phyloP scores from a whole-genome alignment of 2,797 vertebrate species.

The Amblyopsis hoosieri region DNA sequence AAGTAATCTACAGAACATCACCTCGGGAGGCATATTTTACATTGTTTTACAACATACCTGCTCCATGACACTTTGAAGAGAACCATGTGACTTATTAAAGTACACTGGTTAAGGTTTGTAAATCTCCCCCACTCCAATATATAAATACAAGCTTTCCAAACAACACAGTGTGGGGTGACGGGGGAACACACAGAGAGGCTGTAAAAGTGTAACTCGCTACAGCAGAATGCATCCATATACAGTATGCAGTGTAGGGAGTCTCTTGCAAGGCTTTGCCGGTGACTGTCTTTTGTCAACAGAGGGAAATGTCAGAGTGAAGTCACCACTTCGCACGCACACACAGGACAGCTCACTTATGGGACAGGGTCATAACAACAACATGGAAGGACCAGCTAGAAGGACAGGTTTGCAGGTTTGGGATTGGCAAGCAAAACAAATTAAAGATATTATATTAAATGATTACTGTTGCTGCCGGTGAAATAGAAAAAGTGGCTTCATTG shows the following conservation, averaged over 20 bases:
- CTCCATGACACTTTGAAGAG: background rate
- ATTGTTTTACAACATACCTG: slow-evolving; percentile 3
- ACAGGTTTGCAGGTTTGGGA: slow-evolving; percentile 13
- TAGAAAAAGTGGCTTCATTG: slow-evolving; percentile 10
- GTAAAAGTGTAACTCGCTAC: background rate
- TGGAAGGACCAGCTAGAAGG: slow-evolving; percentile 21
- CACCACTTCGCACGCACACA: slow-evolving; percentile 48
- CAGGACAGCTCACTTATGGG: slow-evolving; percentile 33
- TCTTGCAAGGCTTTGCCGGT: slow-evolving; percentile 33
- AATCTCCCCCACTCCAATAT: background rate
- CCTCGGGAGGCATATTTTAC: background rate
- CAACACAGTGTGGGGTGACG: background rate
- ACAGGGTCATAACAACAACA: slow-evolving; percentile 19
- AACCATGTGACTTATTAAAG: slow-evolving; percentile 5
- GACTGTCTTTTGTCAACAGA: slow-evolving; percentile 60
- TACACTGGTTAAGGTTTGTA: background rate
- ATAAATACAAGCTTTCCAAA: slow-evolving; percentile 1
- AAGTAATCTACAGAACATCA: background rate
- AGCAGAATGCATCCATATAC: slow-evolving; percentile 26
- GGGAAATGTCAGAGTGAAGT: slow-evolving; percentile 59
- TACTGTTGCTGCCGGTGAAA: slow-evolving; percentile 2
- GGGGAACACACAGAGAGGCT: slow-evolving; percentile 3
- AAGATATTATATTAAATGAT: slow-evolving; percentile 5
- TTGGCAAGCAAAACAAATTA: background rate
- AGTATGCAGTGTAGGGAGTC: slow-evolving; percentile 28